Conservation (phyloP, 1,140 invertebrate genomes). For the Macrobrachium nipponense region DNA sequence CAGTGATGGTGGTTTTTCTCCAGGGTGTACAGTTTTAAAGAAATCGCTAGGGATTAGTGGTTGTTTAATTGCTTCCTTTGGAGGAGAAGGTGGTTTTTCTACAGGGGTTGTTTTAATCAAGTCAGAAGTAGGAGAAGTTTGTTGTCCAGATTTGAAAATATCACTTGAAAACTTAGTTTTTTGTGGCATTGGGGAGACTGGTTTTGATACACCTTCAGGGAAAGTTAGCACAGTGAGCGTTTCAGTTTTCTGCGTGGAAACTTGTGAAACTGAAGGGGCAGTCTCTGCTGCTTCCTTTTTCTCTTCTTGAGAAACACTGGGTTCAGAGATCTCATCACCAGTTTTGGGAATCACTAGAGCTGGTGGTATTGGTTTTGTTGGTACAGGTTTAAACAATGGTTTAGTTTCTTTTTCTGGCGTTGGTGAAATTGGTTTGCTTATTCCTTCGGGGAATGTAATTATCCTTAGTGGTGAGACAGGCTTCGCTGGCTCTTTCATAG, state of each 20-base stretch:
- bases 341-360: background rate
- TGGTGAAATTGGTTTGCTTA: slow-evolving; percentile 8
- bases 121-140: no score
- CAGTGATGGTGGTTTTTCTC: background rate
- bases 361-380: background rate
- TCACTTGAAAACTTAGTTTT: no score
- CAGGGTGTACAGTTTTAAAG: background rate
- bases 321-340: background rate
- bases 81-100: slow-evolving; percentile 1
- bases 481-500: no score
- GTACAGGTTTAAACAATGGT: background rate
- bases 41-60: background rate
- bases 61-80: background rate
- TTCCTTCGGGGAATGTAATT: slow-evolving; percentile 24
- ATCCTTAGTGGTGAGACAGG: background rate
- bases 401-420: background rate
- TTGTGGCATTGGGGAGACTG: no score
- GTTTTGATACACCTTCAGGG: no score
- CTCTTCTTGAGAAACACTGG: background rate
- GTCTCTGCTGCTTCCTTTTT: background rate
- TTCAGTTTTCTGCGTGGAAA: no score
- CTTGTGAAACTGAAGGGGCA: no score
- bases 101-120: background rate
- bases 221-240: no score
- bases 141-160: no score